A percentile compares a stretch with the other conserved stretches of the same genome.
Evolutionary conservation across 2,888 invertebrate species (phyloP).

Genomic region (Agriopis marginaria): DNA sequence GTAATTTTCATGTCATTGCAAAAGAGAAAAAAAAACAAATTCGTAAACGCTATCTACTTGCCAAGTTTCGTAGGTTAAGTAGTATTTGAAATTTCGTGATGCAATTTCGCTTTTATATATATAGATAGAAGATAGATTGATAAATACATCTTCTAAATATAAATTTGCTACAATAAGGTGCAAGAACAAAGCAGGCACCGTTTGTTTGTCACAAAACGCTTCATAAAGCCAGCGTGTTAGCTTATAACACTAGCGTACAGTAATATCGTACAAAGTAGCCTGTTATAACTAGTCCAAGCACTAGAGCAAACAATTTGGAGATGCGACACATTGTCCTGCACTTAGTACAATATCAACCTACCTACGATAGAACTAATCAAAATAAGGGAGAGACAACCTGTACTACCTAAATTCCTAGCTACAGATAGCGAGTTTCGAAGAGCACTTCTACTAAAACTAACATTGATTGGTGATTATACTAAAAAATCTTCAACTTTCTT

Average conservation of each 20-base stretch:
- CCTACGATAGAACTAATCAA: not conserved
- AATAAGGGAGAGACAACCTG: not conserved
- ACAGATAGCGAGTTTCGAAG: too few species aligned
- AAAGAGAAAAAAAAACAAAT: too few species aligned
- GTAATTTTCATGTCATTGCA: too few species aligned
- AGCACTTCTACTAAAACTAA: too few species aligned
- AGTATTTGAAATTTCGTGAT: too few species aligned
- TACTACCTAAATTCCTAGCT: not conserved
- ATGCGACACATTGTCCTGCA: slow-evolving; percentile 29
- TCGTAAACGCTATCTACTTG: too few species aligned
- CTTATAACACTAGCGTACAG: slow-evolving; percentile 29
- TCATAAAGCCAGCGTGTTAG: slow-evolving; percentile 31
- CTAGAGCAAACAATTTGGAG: slow-evolving; percentile 32
- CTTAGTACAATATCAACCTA: not conserved
- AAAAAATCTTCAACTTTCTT: too few species aligned
- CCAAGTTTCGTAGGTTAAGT: too few species aligned
- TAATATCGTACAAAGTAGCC: slow-evolving; percentile 39
- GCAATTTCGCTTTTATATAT: too few species aligned
- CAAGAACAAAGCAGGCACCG: slow-evolving; percentile 8
- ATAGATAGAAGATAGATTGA: too few species aligned
- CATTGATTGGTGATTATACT: too few species aligned
- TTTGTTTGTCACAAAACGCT: slow-evolving; percentile 34
- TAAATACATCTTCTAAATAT: not conserved
- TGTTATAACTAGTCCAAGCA: slow-evolving; percentile 36
- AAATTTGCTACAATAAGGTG: not conserved